phyloP scores from a whole-genome alignment of 92 coral and sea anemone species.

The Zoanthus gigantus region DNA sequence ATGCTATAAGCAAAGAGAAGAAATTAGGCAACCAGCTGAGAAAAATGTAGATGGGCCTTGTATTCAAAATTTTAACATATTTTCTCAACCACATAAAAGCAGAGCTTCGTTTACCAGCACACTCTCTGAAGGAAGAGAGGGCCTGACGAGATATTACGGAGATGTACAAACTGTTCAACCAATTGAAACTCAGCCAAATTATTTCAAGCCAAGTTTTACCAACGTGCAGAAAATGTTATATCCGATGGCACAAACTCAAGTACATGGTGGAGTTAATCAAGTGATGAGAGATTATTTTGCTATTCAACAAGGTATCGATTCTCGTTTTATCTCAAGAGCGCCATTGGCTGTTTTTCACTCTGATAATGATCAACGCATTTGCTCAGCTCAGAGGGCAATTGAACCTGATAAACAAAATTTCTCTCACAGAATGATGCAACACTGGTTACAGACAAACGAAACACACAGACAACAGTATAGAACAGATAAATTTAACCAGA shows the following conservation, averaged over 20 bases:
- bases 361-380: not conserved
- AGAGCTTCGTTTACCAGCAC: not conserved
- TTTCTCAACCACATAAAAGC: not conserved
- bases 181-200: not conserved
- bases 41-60: not conserved
- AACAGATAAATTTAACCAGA: not conserved
- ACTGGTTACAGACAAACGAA: slow-evolving; percentile 31
- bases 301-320: not conserved
- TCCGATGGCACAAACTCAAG: not conserved
- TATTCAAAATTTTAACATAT: not conserved
- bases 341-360: not conserved
- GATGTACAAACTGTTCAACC: not conserved
- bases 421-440: not conserved
- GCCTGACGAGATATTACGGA: not conserved
- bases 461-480: not conserved
- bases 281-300: not conserved
- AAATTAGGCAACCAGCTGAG: not conserved
- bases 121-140: not conserved
- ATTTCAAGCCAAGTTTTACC: not conserved
- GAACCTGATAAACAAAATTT: not conserved
- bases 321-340: not conserved
- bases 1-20: not conserved
- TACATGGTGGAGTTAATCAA: not conserved
- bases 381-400: not conserved
- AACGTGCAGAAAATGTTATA: not conserved